Evolutionary conservation across 2,113 vertebrate genomes (phyloP).

Genomic region (Phainopepla nitens): DNA sequence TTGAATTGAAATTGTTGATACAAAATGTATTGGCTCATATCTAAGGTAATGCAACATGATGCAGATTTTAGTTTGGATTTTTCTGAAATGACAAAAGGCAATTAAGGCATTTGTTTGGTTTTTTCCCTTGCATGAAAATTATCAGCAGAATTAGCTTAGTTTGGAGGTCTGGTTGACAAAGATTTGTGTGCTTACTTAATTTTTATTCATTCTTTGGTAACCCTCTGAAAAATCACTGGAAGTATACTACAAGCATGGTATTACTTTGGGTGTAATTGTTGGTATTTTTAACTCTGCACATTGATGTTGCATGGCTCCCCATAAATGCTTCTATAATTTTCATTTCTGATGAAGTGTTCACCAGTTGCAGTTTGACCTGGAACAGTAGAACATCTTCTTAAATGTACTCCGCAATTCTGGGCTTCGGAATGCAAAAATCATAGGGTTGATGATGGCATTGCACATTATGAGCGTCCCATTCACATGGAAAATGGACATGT

Average conservation of each 20-base stretch:
- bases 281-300: neutral
- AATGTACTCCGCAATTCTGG: slow-evolving; percentile 85
- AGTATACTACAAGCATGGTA: neutral
- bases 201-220: neutral
- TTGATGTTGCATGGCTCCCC: neutral
- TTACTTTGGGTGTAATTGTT: neutral
- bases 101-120: neutral
- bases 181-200: neutral
- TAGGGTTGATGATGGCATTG: slow-evolving; percentile 88
- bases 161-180: neutral
- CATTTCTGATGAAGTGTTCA: neutral
- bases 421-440: slow-evolving; percentile 92
- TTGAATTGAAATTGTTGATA: neutral
- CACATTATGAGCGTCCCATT: slow-evolving; percentile 89
- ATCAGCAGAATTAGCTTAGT: neutral
- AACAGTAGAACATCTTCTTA: slow-evolving; percentile 82
- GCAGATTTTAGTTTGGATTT: neutral
- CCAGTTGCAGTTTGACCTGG: slow-evolving; percentile 13
- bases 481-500: slow-evolving; percentile 88
- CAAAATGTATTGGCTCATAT: neutral
- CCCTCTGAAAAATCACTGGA: neutral
- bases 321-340: neutral
- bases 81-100: neutral
- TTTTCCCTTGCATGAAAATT: neutral
- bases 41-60: neutral